Evolutionary conservation across 2,888 invertebrate species (phyloP).

Genomic region (Nebria salina): DNA sequence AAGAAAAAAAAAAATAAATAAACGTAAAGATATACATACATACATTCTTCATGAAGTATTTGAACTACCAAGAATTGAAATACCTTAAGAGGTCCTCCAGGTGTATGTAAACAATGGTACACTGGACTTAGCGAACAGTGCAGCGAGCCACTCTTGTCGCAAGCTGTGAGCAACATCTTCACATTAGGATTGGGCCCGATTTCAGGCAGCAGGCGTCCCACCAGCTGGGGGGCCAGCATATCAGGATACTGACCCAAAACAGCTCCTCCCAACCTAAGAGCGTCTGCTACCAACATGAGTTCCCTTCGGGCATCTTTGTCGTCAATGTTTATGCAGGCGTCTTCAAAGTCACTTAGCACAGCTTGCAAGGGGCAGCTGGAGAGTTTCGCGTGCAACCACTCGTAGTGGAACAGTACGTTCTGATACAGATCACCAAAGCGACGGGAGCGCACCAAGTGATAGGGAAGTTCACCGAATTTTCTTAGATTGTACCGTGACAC

Average conservation of each 20-base stretch:
- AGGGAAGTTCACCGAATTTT: slow-evolving; percentile 97
- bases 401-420: slow-evolving; percentile 95
- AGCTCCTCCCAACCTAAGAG: slow-evolving; percentile 91
- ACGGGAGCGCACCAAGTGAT: slow-evolving; percentile 90
- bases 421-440: slow-evolving; percentile 90
- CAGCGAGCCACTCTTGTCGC: slow-evolving; percentile 87
- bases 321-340: slow-evolving; percentile 83
- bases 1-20: slow-evolving; percentile 7
- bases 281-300: slow-evolving; percentile 91
- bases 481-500: slow-evolving; percentile 91
- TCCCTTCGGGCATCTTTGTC: slow-evolving; percentile 87
- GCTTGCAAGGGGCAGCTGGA: slow-evolving; percentile 95
- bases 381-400: slow-evolving; percentile 96
- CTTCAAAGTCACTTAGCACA: slow-evolving; percentile 94
- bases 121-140: slow-evolving; percentile 92
- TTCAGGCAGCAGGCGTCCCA: slow-evolving; percentile 92
- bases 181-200: slow-evolving; percentile 84
- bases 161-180: slow-evolving; percentile 87
- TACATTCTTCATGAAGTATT: neutral
- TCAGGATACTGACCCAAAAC: slow-evolving; percentile 91
- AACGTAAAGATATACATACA: neutral
- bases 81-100: slow-evolving; percentile 97
- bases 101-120: slow-evolving; percentile 96
- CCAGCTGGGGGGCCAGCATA: slow-evolving; percentile 95
- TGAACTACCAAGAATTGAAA: neutral